A percentile compares a stretch with the other conserved stretches of the same genome.
phyloP scores from a whole-genome alignment of 2,888 invertebrate genomes.

The Congeria kusceri region DNA sequence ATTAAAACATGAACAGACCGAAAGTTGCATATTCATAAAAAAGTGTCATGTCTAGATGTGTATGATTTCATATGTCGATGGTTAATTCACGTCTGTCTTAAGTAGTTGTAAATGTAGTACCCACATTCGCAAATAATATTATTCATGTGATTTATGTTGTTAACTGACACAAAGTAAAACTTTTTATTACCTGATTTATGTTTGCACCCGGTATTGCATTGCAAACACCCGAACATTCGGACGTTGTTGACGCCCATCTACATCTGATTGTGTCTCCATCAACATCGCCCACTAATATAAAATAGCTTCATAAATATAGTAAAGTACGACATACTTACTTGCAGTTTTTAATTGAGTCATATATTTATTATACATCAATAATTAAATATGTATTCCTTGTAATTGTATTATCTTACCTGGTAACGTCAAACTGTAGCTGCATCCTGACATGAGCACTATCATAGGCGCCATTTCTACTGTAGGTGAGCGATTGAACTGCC shows the following conservation, averaged over 20 bases:
- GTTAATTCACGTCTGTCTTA: no score
- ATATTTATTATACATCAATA: no score
- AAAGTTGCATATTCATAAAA: no score
- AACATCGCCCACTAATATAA: slow-evolving; percentile 2
- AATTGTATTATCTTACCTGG: slow-evolving; percentile 21
- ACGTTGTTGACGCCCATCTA: not conserved
- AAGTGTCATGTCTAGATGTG: not conserved
- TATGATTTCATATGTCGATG: no score
- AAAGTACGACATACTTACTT: no score
- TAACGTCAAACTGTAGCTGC: slow-evolving; percentile 17
- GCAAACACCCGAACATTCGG: slow-evolving; percentile 3
- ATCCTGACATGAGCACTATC: slow-evolving; percentile 29
- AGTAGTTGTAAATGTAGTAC: no score
- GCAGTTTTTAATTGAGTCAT: no score
- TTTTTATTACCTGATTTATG: not conserved
- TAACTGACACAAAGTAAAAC: not conserved
- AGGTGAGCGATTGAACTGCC: slow-evolving; percentile 39
- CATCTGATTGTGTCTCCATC: slow-evolving; percentile 19
- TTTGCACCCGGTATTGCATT: not conserved
- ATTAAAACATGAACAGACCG: no score
- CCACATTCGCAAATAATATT: no score
- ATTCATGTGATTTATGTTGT: no score
- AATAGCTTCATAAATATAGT: no score
- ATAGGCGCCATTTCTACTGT: slow-evolving; percentile 37
- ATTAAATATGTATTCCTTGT: no score